phyloP scores from a whole-genome alignment of 35 echinoderm and acorn worm genomes.

The Hemicentrotus pulcherrimus region DNA sequence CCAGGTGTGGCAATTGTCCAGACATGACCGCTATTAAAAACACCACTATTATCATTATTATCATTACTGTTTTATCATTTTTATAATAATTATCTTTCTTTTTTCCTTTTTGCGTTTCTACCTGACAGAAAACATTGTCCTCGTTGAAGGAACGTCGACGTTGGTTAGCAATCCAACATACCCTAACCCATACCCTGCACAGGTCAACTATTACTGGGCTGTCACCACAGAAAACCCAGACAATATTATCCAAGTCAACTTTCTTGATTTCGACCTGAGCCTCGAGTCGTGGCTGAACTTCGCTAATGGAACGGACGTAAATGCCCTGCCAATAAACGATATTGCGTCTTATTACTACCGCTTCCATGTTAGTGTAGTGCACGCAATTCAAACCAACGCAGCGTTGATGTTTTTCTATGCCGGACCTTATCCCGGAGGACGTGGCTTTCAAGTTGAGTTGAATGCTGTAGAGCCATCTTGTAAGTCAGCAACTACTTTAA shows the following conservation, averaged over 20 bases:
- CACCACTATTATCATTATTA: no score
- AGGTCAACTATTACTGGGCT: not conserved
- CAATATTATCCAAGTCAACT: not conserved
- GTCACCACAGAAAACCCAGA: not conserved
- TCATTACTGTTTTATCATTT: not conserved
- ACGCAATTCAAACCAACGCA: not conserved
- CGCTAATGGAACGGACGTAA: not conserved
- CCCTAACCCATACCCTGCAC: conserved; percentile 3
- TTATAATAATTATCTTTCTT: not conserved
- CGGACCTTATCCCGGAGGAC: not conserved
- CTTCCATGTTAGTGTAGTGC: not conserved
- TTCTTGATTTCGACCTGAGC: conserved; percentile 17
- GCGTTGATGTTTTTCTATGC: not conserved
- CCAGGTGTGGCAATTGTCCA: no score
- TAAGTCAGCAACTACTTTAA: not conserved
- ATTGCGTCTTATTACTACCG: not conserved
- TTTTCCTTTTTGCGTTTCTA: not conserved
- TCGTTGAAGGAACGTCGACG: not conserved
- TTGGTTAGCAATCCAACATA: not conserved
- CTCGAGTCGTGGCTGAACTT: not conserved
- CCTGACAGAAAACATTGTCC: not conserved
- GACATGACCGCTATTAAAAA: no score
- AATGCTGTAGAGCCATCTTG: not conserved
- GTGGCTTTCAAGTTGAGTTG: not conserved
- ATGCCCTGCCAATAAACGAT: not conserved